These are phyloP conservation scores for Picathartes gymnocephalus DNA, from an alignment of 2,113 vertebrate genomes.

Conservation along the genomic window DNA sequence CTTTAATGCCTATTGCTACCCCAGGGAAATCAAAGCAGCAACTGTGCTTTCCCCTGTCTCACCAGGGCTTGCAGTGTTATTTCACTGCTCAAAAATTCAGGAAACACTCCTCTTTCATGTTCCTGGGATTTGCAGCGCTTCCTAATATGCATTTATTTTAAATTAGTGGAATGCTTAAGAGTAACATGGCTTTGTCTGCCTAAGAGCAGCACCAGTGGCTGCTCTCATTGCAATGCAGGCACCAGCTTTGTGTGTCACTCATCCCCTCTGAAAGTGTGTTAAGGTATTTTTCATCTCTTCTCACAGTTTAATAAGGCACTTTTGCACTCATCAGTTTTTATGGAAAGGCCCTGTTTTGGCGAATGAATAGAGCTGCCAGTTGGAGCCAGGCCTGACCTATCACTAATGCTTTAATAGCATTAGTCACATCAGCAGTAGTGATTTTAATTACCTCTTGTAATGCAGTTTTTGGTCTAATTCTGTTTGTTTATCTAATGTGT, in stretches of 20 bases:
- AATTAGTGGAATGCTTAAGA: neutral
- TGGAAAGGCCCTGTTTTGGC: fast-evolving
- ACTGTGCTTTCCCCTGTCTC: neutral
- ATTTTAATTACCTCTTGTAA: neutral
- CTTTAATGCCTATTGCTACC: neutral
- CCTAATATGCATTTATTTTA: neutral
- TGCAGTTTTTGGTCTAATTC: neutral
- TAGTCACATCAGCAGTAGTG: neutral
- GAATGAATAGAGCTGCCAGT: neutral
- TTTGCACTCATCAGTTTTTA: neutral
- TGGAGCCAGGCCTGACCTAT: neutral
- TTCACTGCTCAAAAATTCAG: neutral
- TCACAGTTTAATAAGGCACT: neutral
- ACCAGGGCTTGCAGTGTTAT: neutral
- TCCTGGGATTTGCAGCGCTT: neutral
- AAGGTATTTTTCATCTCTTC: neutral
- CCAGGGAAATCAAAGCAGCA: neutral
- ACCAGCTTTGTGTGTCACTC: neutral
- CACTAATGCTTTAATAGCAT: neutral
- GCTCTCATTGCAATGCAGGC: neutral
- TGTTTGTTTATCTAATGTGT: neutral
- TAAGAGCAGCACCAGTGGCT: neutral
- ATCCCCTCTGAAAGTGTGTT: neutral
- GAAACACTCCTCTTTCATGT: neutral
- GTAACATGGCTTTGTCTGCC: neutral